Evolutionary conservation across 2,113 vertebrate species (phyloP).

Genomic region (Seriola aureovittata): DNA sequence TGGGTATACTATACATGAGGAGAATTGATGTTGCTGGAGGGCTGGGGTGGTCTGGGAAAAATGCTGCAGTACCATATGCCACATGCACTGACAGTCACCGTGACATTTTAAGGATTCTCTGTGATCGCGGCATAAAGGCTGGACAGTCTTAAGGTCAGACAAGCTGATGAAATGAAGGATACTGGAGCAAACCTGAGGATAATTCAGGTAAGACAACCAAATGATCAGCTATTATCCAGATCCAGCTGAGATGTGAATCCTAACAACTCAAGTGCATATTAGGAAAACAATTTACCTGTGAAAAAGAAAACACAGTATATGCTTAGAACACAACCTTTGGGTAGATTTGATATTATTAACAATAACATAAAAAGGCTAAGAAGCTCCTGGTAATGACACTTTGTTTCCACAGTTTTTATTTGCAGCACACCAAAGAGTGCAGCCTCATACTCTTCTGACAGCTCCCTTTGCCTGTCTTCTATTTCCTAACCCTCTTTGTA

Average conservation of each 20-base stretch:
- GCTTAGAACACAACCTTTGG: background rate
- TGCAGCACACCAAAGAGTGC: background rate
- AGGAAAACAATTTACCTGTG: background rate
- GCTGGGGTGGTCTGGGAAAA: conserved; percentile 41
- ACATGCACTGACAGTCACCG: background rate
- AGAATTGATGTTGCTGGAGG: conserved; percentile 54
- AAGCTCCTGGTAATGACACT: background rate
- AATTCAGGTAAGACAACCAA: conserved; percentile 9
- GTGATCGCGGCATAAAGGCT: conserved; percentile 33
- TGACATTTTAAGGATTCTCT: conserved; percentile 47
- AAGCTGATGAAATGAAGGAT: conserved; percentile 34
- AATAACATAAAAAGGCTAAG: background rate
- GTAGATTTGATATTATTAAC: conserved; percentile 1
- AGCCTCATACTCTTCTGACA: background rate
- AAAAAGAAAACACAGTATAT: background rate
- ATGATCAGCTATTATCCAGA: background rate
- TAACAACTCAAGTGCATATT: background rate
- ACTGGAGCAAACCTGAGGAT: conserved; percentile 16
- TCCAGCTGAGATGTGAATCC: background rate
- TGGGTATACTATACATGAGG: conserved; percentile 38
- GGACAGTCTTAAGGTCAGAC: conserved; percentile 29
- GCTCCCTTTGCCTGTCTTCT: conserved; percentile 8
- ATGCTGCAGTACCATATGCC: conserved; percentile 36
- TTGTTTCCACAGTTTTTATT: background rate
- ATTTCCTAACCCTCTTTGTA: conserved; percentile 23